Percentiles rank a stretch among this genome's conserved stretches.
phyloP scores from a whole-genome alignment of 2,797 vertebrate species.

The Macropus fuliginosus region DNA sequence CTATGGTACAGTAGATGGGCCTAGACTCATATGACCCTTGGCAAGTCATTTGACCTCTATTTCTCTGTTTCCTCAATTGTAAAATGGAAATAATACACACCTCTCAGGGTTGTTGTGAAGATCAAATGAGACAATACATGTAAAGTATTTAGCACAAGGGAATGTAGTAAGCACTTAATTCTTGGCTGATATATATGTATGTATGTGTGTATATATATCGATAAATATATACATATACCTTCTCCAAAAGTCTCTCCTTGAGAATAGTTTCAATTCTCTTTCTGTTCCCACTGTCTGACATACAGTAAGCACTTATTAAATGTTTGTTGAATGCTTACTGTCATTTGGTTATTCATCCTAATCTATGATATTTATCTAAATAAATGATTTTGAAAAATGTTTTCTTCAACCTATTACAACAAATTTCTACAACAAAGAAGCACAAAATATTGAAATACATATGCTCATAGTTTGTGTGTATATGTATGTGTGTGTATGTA shows the following conservation, averaged over 20 bases:
- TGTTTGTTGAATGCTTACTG: slow-evolving; percentile 27
- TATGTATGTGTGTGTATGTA: neutral
- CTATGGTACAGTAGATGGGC: neutral
- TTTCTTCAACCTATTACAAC: neutral
- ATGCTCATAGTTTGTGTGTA: neutral
- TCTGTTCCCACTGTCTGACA: neutral
- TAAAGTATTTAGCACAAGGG: neutral
- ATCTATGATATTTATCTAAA: neutral
- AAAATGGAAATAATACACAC: neutral
- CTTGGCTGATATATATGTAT: neutral
- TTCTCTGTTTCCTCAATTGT: neutral
- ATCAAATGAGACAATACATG: neutral
- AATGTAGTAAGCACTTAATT: neutral
- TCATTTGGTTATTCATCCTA: neutral
- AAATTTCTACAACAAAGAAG: neutral
- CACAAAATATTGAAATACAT: neutral
- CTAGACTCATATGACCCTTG: neutral
- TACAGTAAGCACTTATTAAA: slow-evolving; percentile 11
- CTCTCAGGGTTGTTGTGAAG: neutral
- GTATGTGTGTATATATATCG: too few species aligned
- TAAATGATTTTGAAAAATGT: neutral
- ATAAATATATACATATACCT: neutral
- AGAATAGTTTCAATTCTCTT: neutral
- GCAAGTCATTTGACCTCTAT: neutral
- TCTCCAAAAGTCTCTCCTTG: neutral